Evolutionary conservation across 2,888 invertebrate genomes (phyloP), one percentile per base, ranked within the genome.

Genomic region (Platycnemis pennipes): DNA sequence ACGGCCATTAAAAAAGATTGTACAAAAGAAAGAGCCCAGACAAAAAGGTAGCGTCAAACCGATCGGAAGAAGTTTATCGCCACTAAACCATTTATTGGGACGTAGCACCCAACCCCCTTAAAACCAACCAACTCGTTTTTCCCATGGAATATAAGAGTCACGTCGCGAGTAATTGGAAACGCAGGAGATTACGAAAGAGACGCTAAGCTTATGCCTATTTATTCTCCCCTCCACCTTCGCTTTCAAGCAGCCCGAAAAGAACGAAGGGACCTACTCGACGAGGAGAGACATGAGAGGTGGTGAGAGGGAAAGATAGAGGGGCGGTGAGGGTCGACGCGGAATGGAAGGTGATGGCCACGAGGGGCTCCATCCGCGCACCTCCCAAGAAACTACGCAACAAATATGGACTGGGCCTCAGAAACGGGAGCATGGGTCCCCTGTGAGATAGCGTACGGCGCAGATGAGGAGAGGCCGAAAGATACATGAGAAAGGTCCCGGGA

Each of bases 361-460:
- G 88, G 8, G 45, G 0, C 13, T 13, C 11, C 31, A 49, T 46
- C 46, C 88, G 11, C 44, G 11, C 44, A 16, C 63, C 63, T 91
- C 91, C 63, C 37, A 63, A 91, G 91, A 69, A 91, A 91, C 91
- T 91, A n/a, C 91, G 91, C 63, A 44, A 44, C 91, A 91, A 91
- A 69, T 44, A n/a, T 37, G 19, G 37, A 56, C 56, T 37, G 11
- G 53, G n/a, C 53, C 53, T 56, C 37, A 42, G 89, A 56, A 89
- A 56, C 89, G 89, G 56, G 69, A 63, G 91, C 91, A 42, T n/a
- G 44, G 91, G 13, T 13, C 37, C 77, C 77, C 13, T 13, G 13
- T 26, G 31, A 77, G 31, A 13, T 11, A 11, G 44, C 63, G 44
- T n/a, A 37, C 13, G 56, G 91, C 56, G 63, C 56, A 37, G 56